A percentile compares a stretch with the other conserved stretches of the same genome.
Evolutionary conservation across 1,140 invertebrate genomes (phyloP).

Genomic region (Arion vulgaris): DNA sequence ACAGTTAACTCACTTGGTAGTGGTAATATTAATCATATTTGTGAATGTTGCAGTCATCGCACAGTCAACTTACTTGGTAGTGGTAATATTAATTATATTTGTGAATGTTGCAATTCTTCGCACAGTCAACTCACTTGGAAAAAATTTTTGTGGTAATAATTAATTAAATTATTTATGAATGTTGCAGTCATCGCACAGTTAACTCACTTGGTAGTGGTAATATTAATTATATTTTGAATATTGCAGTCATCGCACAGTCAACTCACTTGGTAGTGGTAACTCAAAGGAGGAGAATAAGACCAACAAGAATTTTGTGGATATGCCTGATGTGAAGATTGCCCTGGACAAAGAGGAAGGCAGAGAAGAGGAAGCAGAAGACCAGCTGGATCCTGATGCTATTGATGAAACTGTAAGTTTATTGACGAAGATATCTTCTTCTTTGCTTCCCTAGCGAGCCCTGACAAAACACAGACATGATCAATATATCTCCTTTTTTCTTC

Average conservation of each 20-base stretch:
- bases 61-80: too few relatives aligned
- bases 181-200: constrained; percentile 57
- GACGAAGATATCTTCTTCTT: too few relatives aligned
- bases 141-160: not conserved
- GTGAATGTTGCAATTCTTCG: too few relatives aligned
- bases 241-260: constrained; percentile 60
- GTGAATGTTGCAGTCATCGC: too few relatives aligned
- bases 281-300: constrained; percentile 70
- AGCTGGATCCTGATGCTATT: constrained; percentile 69
- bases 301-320: constrained; percentile 66
- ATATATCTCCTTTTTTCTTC: too few relatives aligned
- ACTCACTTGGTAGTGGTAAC: constrained; percentile 61
- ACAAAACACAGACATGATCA: too few relatives aligned
- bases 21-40: not conserved
- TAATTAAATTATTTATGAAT: not conserved
- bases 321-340: constrained; percentile 44
- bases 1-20: too few relatives aligned
- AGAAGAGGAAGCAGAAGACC: constrained; percentile 51
- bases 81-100: not conserved
- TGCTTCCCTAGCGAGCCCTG: too few relatives aligned
- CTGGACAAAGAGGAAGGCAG: constrained; percentile 40
- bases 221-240: too few relatives aligned
- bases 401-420: constrained; percentile 72
- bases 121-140: too few relatives aligned
- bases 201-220: constrained; percentile 63